Percentiles rank a stretch among this genome's conserved stretches.
Evolutionary conservation across 2,888 invertebrate genomes (phyloP).

Genomic region (Pollenia labialis): DNA sequence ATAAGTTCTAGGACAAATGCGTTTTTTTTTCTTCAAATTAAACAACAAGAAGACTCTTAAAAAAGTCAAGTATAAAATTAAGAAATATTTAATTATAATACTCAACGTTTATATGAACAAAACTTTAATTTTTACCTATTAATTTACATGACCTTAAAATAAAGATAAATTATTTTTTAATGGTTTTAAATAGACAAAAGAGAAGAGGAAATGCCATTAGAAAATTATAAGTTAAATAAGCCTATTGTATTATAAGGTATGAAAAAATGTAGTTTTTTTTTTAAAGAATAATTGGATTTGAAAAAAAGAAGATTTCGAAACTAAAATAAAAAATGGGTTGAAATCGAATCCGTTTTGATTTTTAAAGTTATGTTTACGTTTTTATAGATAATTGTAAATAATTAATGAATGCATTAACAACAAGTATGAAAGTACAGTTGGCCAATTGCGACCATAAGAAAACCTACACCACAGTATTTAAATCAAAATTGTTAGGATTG

Average conservation of each 20-base stretch:
- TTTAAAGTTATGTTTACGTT: background rate
- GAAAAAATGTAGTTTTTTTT: background rate
- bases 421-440: too few relatives aligned
- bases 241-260: background rate
- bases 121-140: background rate
- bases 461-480: too few relatives aligned
- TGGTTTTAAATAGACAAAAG: background rate
- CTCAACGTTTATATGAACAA: conserved; percentile 2
- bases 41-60: background rate
- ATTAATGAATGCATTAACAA: background rate
- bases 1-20: conserved; percentile 57
- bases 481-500: too few relatives aligned
- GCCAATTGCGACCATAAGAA: too few relatives aligned
- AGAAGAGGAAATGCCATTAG: conserved; percentile 21
- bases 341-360: conserved; percentile 18
- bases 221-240: conserved; percentile 38
- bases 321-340: background rate
- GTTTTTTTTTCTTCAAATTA: background rate
- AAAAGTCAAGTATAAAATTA: conserved; percentile 25
- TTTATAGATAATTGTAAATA: background rate
- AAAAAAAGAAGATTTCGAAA: background rate
- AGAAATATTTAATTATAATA: conserved; percentile 48
- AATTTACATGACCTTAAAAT: conserved; percentile 12
- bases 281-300: background rate
- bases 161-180: background rate